A percentile compares a stretch with the other conserved stretches of the same genome.
Conservation (phyloP, 2,113 vertebrate genomes). For the Poicephalus gulielmi region DNA sequence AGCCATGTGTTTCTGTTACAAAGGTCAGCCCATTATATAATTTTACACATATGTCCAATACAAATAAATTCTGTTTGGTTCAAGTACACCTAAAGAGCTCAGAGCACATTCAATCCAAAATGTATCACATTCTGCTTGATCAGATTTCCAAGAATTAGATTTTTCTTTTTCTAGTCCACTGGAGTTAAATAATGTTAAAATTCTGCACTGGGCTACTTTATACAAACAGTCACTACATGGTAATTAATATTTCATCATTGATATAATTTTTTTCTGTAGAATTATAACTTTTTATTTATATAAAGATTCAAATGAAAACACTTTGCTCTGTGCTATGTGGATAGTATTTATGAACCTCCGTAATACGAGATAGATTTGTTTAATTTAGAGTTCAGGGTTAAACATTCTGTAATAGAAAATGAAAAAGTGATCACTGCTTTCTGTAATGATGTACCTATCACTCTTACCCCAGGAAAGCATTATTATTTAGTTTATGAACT, state of each 20-base stretch:
- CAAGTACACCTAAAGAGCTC: background rate
- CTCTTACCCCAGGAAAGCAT: background rate
- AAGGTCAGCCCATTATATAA: conserved; percentile 48
- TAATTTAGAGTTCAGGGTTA: background rate
- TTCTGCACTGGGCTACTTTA: background rate
- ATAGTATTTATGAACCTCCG: background rate
- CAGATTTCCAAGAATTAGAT: background rate
- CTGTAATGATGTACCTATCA: rapidly evolving
- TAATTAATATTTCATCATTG: background rate
- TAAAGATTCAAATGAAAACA: background rate
- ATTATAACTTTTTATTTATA: background rate
- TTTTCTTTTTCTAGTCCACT: background rate
- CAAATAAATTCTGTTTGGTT: conserved; percentile 38
- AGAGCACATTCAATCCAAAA: conserved; percentile 18
- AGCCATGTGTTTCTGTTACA: conserved; percentile 26
- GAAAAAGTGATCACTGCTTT: background rate
- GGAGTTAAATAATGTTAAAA: background rate
- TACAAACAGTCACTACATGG: background rate
- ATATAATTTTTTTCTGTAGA: background rate
- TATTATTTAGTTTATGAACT: background rate
- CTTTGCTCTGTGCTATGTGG: background rate
- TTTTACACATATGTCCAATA: conserved; percentile 24
- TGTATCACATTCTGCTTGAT: background rate
- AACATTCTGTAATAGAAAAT: background rate
- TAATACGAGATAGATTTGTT: background rate